Evolutionary conservation across 2,797 vertebrate genomes (phyloP).

Genomic region (Furcifer pardalis): DNA sequence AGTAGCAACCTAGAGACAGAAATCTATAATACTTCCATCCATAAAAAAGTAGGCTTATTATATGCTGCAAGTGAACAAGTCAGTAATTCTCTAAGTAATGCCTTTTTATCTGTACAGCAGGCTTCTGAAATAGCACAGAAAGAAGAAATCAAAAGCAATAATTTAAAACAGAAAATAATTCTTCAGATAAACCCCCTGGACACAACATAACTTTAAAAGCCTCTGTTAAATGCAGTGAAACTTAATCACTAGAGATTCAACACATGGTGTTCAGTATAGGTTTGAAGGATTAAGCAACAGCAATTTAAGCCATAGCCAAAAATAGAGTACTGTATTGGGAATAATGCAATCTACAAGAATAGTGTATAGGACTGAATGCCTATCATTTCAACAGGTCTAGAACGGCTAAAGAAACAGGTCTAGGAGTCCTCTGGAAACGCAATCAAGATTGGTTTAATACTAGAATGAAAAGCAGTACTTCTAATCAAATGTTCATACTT

Average conservation of each 20-base stretch:
- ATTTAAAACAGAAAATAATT: constrained; percentile 6
- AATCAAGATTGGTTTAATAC: neutral
- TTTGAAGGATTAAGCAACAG: neutral
- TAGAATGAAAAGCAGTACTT: neutral
- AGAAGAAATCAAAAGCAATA: constrained; percentile 1
- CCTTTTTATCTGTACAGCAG: neutral
- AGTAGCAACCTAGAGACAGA: neutral
- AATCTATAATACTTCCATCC: neutral
- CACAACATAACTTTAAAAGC: neutral
- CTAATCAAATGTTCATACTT: neutral
- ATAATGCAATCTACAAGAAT: accelerated
- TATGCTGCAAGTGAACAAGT: neutral
- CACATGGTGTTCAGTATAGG: neutral
- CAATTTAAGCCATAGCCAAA: neutral
- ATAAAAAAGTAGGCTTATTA: neutral
- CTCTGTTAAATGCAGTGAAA: neutral
- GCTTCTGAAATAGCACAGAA: neutral
- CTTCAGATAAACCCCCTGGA: neutral
- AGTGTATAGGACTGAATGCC: neutral
- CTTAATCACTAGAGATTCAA: neutral
- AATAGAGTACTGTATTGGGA: neutral
- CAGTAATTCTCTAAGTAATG: neutral
- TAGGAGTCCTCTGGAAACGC: neutral
- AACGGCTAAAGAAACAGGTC: neutral
- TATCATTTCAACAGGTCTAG: constrained; percentile 2